These are phyloP conservation scores for Achatina immaculata DNA, from an alignment of 1,140 invertebrate genomes.

Conservation along the genomic window DNA sequence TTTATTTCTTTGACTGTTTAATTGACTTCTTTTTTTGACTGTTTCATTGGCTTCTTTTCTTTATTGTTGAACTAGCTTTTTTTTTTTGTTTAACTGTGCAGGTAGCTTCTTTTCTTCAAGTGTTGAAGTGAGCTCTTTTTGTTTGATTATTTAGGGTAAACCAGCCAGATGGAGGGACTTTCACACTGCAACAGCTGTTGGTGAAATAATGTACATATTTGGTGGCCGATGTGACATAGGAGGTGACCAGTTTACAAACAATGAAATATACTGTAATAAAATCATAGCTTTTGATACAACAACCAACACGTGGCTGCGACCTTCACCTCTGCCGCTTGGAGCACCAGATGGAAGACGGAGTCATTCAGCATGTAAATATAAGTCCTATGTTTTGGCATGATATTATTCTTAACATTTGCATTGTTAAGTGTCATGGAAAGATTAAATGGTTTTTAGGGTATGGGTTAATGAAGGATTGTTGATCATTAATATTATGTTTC, in stretches of 20 bases:
- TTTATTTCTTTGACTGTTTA: too few species aligned
- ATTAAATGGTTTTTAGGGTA: too few species aligned
- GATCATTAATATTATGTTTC: too few species aligned
- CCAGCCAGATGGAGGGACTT: constrained; percentile 86
- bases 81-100: too few species aligned
- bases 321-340: constrained; percentile 74
- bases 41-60: too few species aligned
- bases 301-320: constrained; percentile 79
- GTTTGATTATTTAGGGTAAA: constrained; percentile 67
- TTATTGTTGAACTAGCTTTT: too few species aligned
- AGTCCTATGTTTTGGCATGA: background rate
- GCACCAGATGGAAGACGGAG: constrained; percentile 82
- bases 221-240: constrained; percentile 83
- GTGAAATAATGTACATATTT: constrained; percentile 85
- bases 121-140: too few species aligned
- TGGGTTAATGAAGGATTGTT: too few species aligned
- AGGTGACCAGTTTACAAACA: constrained; percentile 76
- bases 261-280: constrained; percentile 84
- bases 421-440: background rate
- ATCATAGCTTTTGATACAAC: constrained; percentile 83
- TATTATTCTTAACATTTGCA: background rate
- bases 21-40: too few species aligned
- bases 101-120: too few species aligned
- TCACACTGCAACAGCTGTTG: constrained; percentile 84
- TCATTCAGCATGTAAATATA: constrained; percentile 89